Evolutionary conservation across 2,888 invertebrate species (phyloP), one percentile per base, ranked within the genome.

Genomic region (Emmelina monodactyla): DNA sequence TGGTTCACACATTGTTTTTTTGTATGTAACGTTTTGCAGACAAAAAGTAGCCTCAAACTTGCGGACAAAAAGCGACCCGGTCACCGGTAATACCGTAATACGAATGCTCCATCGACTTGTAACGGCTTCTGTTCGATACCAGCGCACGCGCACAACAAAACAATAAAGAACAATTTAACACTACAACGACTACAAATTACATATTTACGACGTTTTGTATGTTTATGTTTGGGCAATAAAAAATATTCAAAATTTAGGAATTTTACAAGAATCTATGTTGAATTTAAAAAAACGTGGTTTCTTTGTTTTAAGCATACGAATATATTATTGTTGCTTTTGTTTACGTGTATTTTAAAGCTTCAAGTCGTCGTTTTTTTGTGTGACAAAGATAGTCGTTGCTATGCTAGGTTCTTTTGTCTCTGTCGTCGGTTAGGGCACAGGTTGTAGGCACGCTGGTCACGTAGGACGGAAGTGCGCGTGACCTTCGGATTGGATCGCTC

Each of bases 391-490:
- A n/a, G n/a, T n/a, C n/a, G n/a, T n/a, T n/a, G n/a, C n/a, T n/a
- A n/a, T n/a, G n/a, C n/a, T n/a, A n/a, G n/a, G n/a, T n/a, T n/a
- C n/a, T n/a, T n/a, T n/a, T n/a, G n/a, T n/a, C n/a, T n/a, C n/a
- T n/a, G n/a, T n/a, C n/a, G n/a, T n/a, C n/a, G n/a, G n/a, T n/a
- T n/a, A n/a, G n/a, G n/a, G n/a, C n/a, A n/a, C n/a, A n/a, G n/a
- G n/a, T n/a, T n/a, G n/a, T n/a, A n/a, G n/a, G 25, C n/a, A 78
- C 76, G 71, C 78, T 47, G 55, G 62, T 70, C 79, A 78, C 78
- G 79, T 67, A 68, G 71, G 66, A 76, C 76, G 78, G 79, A 78
- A 78, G 71, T 67, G 60, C 47, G 49, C 46, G 35, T 64, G 75
- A 55, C 78, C 78, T 78, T 76, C 76, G 56, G 40, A 60, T 60